Base-by-base conservation (phyloP, 2,888 invertebrate species). In the Myopa testacea region DNA sequence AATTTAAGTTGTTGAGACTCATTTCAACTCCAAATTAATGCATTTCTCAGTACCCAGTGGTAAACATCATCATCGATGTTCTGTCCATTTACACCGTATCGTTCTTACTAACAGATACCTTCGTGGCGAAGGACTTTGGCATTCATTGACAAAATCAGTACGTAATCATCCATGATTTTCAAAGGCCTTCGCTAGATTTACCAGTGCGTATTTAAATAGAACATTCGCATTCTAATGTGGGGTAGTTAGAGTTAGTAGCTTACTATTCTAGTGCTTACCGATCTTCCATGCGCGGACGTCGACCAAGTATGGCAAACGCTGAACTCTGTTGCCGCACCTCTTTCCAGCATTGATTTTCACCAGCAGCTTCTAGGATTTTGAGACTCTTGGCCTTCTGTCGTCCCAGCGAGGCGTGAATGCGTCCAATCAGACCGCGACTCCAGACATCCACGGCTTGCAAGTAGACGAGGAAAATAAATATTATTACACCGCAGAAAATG, bases 201-300 rank as follows among this genome's bases (percentile, higher is more conserved):
- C 26, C 26, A 26, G 1, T 26, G 26, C 1, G 26, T 26, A 26
- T 26, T 26, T 26, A 26, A 26, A 26, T 26, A 26, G 26, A 26
- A 1, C 26, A 26, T 26, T 26, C 26, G 26, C 26, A 45, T 45
- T 45, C 45, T 45, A 45, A 45, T 45, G 45, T 45, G 3, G 45
- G 10, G 45, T 62, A 26, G 6, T 26, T 62, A 62, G 7, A 62
- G 16, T 26, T 62, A 10, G 34, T n/a, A n/a, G n/a, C n/a, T 37
- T 34, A 4, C 26, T 62, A 10, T 8, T 26, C 10, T 19, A 55
- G 38, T 50, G 83, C 86, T 85, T 78, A 90, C 86, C 97, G 92
- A 89, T 98, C 98, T 91, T 98, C 98, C 98, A 98, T 98, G 82
- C 94, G 94, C 80, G 95, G 93, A 85, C 98, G 91, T 81, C 96